Percentiles rank a stretch among this genome's conserved stretches.
Evolutionary conservation across 2,888 invertebrate genomes (phyloP).

Genomic region (Ichneumoninae sp.): DNA sequence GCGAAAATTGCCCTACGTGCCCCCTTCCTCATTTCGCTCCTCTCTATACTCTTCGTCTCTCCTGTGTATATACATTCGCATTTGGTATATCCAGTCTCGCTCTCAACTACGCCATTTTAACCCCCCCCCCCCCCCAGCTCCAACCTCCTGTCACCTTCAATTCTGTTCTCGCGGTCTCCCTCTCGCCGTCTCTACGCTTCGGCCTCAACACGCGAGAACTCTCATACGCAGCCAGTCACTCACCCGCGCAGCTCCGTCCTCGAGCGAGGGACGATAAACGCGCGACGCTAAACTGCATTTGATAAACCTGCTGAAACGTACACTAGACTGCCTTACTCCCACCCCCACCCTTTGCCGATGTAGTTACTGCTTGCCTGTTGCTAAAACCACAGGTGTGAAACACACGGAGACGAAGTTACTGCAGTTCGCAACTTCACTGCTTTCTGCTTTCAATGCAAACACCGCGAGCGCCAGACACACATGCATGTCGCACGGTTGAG

Average conservation of each 20-base stretch:
- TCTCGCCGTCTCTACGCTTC: slow-evolving; percentile 1
- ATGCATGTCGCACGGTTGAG: background rate
- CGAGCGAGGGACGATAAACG: slow-evolving; percentile 77
- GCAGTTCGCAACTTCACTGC: slow-evolving; percentile 8
- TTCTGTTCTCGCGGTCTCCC: slow-evolving; percentile 35
- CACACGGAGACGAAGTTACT: slow-evolving; percentile 45
- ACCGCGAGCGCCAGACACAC: background rate
- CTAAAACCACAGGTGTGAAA: slow-evolving; percentile 58
- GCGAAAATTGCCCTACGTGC: slow-evolving; percentile 83
- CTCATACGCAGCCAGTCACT: slow-evolving; percentile 49
- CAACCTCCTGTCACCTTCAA: slow-evolving; percentile 64
- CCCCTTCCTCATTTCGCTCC: slow-evolving; percentile 68
- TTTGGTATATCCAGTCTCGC: slow-evolving; percentile 67
- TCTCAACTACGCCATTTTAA: slow-evolving; percentile 44
- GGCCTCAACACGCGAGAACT: slow-evolving; percentile 19
- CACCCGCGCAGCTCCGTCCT: slow-evolving; percentile 29
- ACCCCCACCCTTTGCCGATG: slow-evolving; percentile 6
- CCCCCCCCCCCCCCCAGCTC: slow-evolving; percentile 27
- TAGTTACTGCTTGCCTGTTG: slow-evolving; percentile 51
- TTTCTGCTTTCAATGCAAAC: slow-evolving; percentile 27
- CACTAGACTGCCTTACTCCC: slow-evolving; percentile 9
- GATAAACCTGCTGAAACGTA: slow-evolving; percentile 73
- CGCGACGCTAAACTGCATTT: slow-evolving; percentile 78
- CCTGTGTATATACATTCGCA: slow-evolving; percentile 46
- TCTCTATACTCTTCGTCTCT: slow-evolving; percentile 47